Conservation (phyloP, 2,888 invertebrate genomes). For the Salpingus planirostris region DNA sequence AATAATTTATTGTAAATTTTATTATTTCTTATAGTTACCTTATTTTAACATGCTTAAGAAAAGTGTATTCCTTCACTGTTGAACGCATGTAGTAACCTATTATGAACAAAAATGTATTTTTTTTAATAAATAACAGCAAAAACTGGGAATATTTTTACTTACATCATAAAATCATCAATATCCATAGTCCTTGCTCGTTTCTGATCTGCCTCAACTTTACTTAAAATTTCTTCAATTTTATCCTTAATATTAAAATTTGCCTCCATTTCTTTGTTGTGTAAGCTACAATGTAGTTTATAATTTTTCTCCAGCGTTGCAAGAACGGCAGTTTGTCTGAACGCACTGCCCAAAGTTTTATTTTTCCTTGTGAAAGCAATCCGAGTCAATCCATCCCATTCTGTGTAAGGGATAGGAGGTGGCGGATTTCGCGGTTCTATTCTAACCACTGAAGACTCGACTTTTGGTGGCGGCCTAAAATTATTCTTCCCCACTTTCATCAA, state of each 20-base stretch:
- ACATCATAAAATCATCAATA: conserved; percentile 88
- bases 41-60: conserved; percentile 16
- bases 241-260: conserved; percentile 74
- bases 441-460: conserved; percentile 98
- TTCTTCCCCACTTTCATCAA: conserved; percentile 98
- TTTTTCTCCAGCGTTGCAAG: conserved; percentile 82
- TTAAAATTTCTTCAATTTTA: conserved; percentile 67
- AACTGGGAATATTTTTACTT: conserved; percentile 19
- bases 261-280: conserved; percentile 72
- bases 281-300: conserved; percentile 78
- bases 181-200: conserved; percentile 90
- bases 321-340: conserved; percentile 81
- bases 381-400: conserved; percentile 97
- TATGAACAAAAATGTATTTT: conserved; percentile 15
- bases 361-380: conserved; percentile 92
- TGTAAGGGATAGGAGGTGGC: conserved; percentile 89
- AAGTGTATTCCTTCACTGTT: conserved; percentile 93
- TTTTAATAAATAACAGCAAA: conserved; percentile 11
- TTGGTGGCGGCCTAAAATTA: conserved; percentile 97
- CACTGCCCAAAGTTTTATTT: conserved; percentile 89
- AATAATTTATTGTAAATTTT: too few species aligned
- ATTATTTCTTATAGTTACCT: too few species aligned
- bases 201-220: conserved; percentile 57
- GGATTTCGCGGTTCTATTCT: conserved; percentile 96
- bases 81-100: conserved; percentile 50